These are phyloP conservation scores for Lycocerus yunnanus DNA, from an alignment of 2,888 invertebrate species.

Conservation along the genomic window DNA sequence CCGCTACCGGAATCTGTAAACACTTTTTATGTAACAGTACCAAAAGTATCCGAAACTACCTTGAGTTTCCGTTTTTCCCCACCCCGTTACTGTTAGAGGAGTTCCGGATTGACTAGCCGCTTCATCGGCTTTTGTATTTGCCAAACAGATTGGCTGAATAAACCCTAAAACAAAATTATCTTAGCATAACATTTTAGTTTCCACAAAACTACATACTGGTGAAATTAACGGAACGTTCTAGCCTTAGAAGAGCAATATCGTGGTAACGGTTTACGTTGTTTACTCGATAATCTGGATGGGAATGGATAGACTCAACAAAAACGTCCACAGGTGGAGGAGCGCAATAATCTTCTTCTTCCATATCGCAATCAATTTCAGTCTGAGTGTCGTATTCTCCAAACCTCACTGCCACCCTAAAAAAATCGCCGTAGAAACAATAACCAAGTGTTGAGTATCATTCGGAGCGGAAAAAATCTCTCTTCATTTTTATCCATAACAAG, in stretches of 20 bases:
- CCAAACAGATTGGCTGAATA: conserved; percentile 63
- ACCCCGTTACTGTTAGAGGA: conserved; percentile 23
- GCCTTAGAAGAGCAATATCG: conserved; percentile 56
- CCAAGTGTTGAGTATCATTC: too few species aligned
- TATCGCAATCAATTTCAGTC: conserved; percentile 64
- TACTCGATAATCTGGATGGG: conserved; percentile 43
- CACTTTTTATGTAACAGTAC: not conserved
- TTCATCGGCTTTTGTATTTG: conserved; percentile 41
- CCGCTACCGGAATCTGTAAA: conserved; percentile 41
- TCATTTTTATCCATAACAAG: too few species aligned
- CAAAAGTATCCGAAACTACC: conserved; percentile 31
- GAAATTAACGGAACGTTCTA: conserved; percentile 48
- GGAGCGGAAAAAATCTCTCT: too few species aligned
- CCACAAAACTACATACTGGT: conserved; percentile 24
- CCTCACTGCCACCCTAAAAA: conserved; percentile 60
- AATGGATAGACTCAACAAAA: conserved; percentile 40
- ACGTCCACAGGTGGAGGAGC: conserved; percentile 42
- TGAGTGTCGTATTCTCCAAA: conserved; percentile 71
- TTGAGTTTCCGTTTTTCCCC: conserved; percentile 19
- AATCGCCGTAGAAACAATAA: not conserved
- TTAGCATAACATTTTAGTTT: not conserved
- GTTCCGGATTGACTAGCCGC: conserved; percentile 19
- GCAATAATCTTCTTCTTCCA: conserved; percentile 39
- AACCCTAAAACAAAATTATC: conserved; percentile 54
- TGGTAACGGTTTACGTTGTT: conserved; percentile 26